Percentiles rank a stretch among this genome's conserved stretches.
phyloP scores from a whole-genome alignment of 2,888 invertebrate genomes.

The Leptopilina myrica region DNA sequence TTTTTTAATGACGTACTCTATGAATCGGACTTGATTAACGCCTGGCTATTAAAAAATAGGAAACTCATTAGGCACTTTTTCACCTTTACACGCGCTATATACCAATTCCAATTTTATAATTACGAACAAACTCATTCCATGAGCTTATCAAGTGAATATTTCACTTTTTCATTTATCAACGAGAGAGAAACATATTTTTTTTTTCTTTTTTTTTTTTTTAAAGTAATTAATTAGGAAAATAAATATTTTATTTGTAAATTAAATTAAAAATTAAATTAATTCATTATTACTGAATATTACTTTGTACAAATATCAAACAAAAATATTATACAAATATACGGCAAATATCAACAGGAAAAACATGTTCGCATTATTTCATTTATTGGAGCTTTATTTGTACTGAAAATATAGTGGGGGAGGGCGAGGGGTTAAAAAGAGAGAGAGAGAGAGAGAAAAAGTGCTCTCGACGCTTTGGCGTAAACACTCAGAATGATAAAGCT shows the following conservation, averaged over 20 bases:
- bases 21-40: conserved; percentile 38
- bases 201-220: no score
- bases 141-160: neutral
- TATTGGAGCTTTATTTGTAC: conserved; percentile 12
- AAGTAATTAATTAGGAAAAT: no score
- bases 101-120: conserved; percentile 18
- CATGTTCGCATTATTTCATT: neutral
- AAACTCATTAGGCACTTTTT: conserved; percentile 37
- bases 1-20: conserved; percentile 37
- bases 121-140: neutral
- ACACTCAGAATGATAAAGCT: conserved; percentile 37
- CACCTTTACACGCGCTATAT: neutral
- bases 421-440: neutral
- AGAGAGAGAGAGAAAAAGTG: neutral
- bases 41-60: conserved; percentile 12
- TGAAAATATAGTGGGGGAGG: conserved; percentile 18
- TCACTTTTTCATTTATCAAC: neutral
- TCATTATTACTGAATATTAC: no score
- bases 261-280: no score
- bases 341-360: neutral
- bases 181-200: no score
- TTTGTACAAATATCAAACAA: neutral
- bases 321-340: no score
- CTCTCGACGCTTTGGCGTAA: conserved; percentile 11
- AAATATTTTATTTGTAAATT: no score